These are phyloP conservation scores for Trididemnum nubilum DNA, from an alignment of 23 tunicate genomes.

Conservation along the genomic window DNA sequence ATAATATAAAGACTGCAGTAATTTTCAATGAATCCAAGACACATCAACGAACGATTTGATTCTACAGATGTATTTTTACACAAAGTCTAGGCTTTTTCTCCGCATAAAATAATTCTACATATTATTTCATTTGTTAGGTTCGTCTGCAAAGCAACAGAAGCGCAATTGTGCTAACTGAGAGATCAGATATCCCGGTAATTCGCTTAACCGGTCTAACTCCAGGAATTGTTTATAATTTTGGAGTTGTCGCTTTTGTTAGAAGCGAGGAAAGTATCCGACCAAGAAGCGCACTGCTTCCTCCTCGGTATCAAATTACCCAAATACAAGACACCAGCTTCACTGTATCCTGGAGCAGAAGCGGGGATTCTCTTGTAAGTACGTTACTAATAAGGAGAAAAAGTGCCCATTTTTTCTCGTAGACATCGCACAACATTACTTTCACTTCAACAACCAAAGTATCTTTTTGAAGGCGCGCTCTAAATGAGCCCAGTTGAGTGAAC, in stretches of 20 bases:
- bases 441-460: too few species aligned
- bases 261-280: background rate
- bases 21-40: too few species aligned
- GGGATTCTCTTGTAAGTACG: slow-evolving; percentile 13
- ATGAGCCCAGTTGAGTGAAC: too few species aligned
- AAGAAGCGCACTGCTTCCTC: slow-evolving; percentile 15
- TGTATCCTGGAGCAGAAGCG: slow-evolving; percentile 8
- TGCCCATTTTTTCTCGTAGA: too few species aligned
- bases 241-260: slow-evolving; percentile 17
- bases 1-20: too few species aligned
- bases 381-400: too few species aligned
- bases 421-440: too few species aligned
- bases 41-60: too few species aligned
- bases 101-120: too few species aligned
- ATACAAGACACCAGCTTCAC: background rate
- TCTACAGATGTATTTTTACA: too few species aligned
- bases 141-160: background rate
- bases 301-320: background rate
- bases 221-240: slow-evolving; percentile 9
- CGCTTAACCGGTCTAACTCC: background rate
- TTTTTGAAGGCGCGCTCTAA: too few species aligned
- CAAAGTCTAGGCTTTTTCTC: too few species aligned
- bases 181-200: background rate
- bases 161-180: background rate
- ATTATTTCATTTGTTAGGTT: slow-evolving; percentile 22